Conservation (phyloP, 2,797 vertebrate genomes). For the Falco naumanni region DNA sequence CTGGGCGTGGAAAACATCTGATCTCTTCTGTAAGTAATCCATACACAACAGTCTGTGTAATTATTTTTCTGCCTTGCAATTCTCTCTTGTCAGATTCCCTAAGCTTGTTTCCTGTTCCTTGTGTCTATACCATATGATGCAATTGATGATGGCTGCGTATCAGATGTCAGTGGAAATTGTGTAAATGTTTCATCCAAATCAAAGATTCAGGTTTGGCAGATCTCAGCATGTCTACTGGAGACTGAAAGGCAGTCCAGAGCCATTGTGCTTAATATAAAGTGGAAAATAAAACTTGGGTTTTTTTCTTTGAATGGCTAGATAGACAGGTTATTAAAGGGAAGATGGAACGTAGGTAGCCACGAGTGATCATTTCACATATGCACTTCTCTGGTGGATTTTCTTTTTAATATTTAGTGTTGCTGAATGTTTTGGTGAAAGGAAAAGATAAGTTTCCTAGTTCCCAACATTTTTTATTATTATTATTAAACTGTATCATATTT, state of each 20-base stretch:
- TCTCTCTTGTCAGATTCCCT: neutral
- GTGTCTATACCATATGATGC: fast-evolving
- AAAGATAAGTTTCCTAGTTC: neutral
- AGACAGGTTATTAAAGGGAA: neutral
- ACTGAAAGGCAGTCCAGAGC: neutral
- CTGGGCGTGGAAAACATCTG: neutral
- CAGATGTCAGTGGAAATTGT: neutral
- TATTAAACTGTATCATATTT: neutral
- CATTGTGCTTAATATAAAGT: neutral
- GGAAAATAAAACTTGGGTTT: neutral
- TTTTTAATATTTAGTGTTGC: neutral
- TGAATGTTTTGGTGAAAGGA: neutral
- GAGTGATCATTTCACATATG: fast-evolving
- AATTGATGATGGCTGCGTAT: neutral
- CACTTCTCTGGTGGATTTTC: neutral
- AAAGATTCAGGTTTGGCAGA: neutral
- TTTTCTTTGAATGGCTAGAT: neutral
- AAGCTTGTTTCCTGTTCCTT: neutral
- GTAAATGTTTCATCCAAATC: neutral
- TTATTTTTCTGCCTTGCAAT: neutral
- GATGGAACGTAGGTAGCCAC: neutral
- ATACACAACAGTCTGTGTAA: neutral
- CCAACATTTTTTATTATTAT: neutral
- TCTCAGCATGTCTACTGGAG: neutral
- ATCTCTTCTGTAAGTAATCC: neutral